Conservation (phyloP, 2,113 vertebrate species). For the Bambusicola thoracicus region DNA sequence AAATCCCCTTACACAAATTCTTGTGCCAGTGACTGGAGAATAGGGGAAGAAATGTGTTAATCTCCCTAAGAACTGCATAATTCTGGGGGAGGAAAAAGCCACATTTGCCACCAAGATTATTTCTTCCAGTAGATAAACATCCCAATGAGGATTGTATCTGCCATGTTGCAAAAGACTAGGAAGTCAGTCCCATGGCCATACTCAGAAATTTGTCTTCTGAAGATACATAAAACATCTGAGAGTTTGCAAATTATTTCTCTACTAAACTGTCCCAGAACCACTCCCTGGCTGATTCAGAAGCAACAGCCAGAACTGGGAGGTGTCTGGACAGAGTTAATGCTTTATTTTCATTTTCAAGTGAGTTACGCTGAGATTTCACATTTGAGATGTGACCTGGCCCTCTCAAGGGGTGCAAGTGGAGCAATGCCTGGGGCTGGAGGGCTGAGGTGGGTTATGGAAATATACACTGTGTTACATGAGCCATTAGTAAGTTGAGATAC, state of each 20-base stretch:
- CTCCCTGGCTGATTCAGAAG: neutral
- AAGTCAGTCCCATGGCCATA: neutral
- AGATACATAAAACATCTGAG: neutral
- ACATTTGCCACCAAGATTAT: neutral
- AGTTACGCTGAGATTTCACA: neutral
- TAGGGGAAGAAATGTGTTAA: neutral
- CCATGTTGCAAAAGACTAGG: neutral
- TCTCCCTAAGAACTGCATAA: neutral
- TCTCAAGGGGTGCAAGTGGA: too few species aligned
- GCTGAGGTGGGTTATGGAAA: neutral
- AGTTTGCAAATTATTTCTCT: neutral
- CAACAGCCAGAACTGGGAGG: neutral
- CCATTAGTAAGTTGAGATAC: accelerated
- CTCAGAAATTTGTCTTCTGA: neutral
- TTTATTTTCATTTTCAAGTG: neutral
- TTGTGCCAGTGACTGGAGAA: neutral
- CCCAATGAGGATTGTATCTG: neutral
- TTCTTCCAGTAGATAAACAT: neutral
- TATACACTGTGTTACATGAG: accelerated
- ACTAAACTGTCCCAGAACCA: neutral
- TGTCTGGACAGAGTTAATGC: neutral
- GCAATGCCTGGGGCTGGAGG: neutral
- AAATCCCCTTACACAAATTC: neutral
- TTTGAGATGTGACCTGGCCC: neutral
- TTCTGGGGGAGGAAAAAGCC: neutral